Base-by-base conservation (phyloP, 2,888 invertebrate species). In the Synergus gifuensis region DNA sequence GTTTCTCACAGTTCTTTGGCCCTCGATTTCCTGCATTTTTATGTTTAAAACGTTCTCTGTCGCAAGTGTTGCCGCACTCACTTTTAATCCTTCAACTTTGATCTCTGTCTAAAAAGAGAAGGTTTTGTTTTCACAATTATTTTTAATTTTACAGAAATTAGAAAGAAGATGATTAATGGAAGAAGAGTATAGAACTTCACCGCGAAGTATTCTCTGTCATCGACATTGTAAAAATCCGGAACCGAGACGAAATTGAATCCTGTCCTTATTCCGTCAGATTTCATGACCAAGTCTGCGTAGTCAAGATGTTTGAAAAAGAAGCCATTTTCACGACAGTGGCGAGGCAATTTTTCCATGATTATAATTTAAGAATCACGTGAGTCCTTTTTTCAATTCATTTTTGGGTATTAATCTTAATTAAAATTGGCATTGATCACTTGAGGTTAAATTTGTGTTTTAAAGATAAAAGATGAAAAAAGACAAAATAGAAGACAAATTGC, bases 201-300 rank as follows among this genome's bases (percentile, higher is more conserved):
- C 67, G 85, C 88, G n/a, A 82, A 88, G 76, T 82, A 87, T 78
- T 84, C 82, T 77, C 84, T 81, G 8, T 83, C 83, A 12, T 87
- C 83, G 49, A 87, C 83, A 9, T 77, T 81, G 60, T 88, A 87
- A 78, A 86, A 85, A 60, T 86, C 83, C 0, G 88, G 88, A 58
- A 84, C 58, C 79, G 84, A 86, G 7, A 69, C 77, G 36, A 88
- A 88, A 18, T 78, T 83, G 1, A 88, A 83, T 22, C 83, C 76
- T 4, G 85, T 85, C 78, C 82, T 86, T 16, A 81, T 63, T 7
- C 87, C 87, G n/a, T 83, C 80, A 18, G 81, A 81, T 18, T 82
- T 77, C 85, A 81, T 84, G 49, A 87, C 84, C 5, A 87, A 80
- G 42, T 87, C 83, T 79, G 87, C 85, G 77, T 86, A 85, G 69